Base-by-base conservation (phyloP, 2,113 vertebrate species). In the Numida meleagris region DNA sequence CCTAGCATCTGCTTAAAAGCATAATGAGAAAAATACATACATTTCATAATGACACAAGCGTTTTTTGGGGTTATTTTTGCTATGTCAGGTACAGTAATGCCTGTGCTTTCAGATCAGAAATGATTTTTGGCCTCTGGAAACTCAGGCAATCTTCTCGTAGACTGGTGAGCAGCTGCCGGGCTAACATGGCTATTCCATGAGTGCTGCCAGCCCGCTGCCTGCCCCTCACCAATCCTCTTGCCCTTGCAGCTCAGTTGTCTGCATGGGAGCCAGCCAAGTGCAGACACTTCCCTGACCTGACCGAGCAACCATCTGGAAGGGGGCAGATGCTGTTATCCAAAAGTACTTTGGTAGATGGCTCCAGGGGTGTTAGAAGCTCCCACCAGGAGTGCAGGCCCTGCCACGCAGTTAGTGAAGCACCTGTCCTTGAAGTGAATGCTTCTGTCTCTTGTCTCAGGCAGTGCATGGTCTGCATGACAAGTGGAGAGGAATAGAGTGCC, bases 301-400 rank as follows among this genome's bases (percentile, higher is more conserved):
- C 50, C 46, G 78, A 4, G 10, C 78, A 86, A 79, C 91, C 94
- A 91, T 94, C 94, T 93, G 89, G 72, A 91, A 83, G 57, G 46
- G 63, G 51, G 68, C 93, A 94, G 75, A 63, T 67, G 88, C 48
- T 33, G 2, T 86, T 77, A 34, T 65, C 88, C 68, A 62, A 27
- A 90, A 83, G 33, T 82, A 14, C 59, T 87, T 79, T 21, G 25
- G 72, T 71, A 43, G 82, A 68, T 83, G 80, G 34, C 51, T 89
- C 61, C 19, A 38, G 57, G 79, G 59, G 42, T 57, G 10, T 10
- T 65, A 38, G 40, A 65, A 94, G 6, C 65, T 88, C 93, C 68
- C 82, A 67, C 57, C 59, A 66, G 85, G 42, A 86, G 31, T 4
- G 1, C 13, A 23, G 55, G 24, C 34, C 24, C 8, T 50, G 45